Evolutionary conservation across 2,888 invertebrate species (phyloP).

Genomic region (Meteorus cinctellus): DNA sequence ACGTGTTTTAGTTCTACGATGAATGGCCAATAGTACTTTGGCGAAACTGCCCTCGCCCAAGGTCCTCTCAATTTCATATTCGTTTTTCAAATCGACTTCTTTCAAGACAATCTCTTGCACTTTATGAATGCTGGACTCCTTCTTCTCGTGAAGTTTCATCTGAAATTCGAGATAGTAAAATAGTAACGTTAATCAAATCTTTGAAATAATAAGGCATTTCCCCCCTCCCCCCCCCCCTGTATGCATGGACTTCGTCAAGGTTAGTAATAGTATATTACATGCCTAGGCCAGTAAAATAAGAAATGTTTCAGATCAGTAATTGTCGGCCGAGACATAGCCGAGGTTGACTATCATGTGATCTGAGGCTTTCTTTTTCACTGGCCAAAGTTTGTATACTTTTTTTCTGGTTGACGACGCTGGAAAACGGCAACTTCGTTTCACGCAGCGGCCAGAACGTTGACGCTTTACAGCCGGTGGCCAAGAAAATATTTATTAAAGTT

Average conservation of each 20-base stretch:
- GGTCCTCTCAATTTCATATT: slow-evolving; percentile 80
- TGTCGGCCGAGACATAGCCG: too few relatives aligned
- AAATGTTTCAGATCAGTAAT: too few relatives aligned
- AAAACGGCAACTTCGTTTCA: too few relatives aligned
- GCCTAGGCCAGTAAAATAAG: too few relatives aligned
- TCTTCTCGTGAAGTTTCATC: slow-evolving; percentile 72
- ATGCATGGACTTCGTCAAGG: slow-evolving; percentile 41
- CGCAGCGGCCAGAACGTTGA: too few relatives aligned
- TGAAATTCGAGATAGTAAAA: slow-evolving; percentile 52
- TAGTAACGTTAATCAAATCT: background rate
- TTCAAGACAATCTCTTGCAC: slow-evolving; percentile 76
- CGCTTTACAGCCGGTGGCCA: too few relatives aligned
- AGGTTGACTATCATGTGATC: too few relatives aligned
- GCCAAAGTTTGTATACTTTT: background rate
- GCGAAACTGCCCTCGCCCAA: slow-evolving; percentile 83
- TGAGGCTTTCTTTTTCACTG: too few relatives aligned
- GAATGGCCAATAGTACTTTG: slow-evolving; percentile 79
- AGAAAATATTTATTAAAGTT: too few relatives aligned
- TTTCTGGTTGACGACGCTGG: too few relatives aligned
- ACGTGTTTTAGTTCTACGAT: slow-evolving; percentile 77
- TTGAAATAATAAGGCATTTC: background rate
- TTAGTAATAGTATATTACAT: slow-evolving; percentile 23
- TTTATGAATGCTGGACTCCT: slow-evolving; percentile 74
- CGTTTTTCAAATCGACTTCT: slow-evolving; percentile 75
- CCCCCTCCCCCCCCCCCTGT: background rate